phyloP scores from a whole-genome alignment of 1,140 invertebrate genomes.

The Coenobita brevimanus region DNA sequence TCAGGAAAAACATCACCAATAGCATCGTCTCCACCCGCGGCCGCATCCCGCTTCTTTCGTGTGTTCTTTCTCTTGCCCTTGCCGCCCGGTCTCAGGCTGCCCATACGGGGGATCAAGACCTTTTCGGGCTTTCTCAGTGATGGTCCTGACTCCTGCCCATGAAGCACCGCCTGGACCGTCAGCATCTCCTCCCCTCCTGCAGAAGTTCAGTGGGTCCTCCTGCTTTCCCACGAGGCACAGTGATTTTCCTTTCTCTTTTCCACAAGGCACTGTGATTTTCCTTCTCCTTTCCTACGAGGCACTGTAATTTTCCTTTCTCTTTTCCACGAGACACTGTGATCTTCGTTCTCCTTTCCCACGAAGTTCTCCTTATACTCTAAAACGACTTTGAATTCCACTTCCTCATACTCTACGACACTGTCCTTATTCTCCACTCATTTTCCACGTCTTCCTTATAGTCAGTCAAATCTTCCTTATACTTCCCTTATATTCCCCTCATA shows the following conservation, averaged over 20 bases:
- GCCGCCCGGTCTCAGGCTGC: neutral
- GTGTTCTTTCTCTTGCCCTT: constrained; percentile 19
- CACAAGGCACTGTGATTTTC: neutral
- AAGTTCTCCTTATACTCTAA: too few species aligned
- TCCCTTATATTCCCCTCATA: too few species aligned
- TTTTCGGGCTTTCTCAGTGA: constrained; percentile 51
- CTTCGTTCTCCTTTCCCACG: neutral
- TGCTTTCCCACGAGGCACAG: neutral
- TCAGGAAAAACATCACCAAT: constrained; percentile 44
- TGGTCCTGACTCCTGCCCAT: constrained; percentile 38
- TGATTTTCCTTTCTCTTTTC: neutral
- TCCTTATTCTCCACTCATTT: too few species aligned
- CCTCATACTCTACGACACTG: too few species aligned
- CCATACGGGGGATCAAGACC: neutral
- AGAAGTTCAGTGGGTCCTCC: neutral
- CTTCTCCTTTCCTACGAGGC: neutral
- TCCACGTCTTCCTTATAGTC: too few species aligned
- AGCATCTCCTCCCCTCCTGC: constrained; percentile 5
- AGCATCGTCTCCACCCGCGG: constrained; percentile 48
- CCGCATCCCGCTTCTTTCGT: constrained; percentile 43
- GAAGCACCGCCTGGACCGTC: constrained; percentile 52
- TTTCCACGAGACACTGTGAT: neutral
- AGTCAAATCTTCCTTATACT: too few species aligned
- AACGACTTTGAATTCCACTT: too few species aligned
- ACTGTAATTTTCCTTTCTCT: neutral